These are phyloP conservation scores for Apteryx mantelli DNA, from an alignment of 2,113 vertebrate genomes.

Conservation along the genomic window DNA sequence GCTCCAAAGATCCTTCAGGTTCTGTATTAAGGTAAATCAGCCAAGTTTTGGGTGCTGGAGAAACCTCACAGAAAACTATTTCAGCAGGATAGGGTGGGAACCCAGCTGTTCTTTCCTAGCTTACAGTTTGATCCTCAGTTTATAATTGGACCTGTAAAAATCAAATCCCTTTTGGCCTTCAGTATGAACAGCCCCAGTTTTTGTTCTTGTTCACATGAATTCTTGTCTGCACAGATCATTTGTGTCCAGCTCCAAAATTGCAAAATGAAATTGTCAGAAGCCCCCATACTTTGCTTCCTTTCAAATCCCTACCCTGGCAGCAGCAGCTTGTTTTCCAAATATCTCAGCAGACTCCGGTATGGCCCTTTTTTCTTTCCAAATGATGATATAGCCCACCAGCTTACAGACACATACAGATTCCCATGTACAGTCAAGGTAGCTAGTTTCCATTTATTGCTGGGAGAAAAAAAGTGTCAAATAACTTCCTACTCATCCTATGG, in stretches of 20 bases:
- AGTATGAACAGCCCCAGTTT: not conserved
- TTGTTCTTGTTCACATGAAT: not conserved
- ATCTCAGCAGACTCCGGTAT: not conserved
- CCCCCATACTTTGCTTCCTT: not conserved
- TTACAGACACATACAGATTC: slow-evolving; percentile 9
- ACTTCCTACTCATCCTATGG: slow-evolving; percentile 11
- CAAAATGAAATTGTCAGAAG: not conserved
- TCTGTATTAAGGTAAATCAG: not conserved
- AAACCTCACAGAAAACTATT: not conserved
- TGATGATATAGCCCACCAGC: not conserved
- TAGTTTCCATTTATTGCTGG: slow-evolving; percentile 41
- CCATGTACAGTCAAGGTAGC: not conserved
- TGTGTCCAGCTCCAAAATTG: not conserved
- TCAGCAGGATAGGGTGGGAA: not conserved
- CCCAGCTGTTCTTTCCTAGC: not conserved
- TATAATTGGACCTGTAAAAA: not conserved
- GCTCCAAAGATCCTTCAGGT: not conserved
- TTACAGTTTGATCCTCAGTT: not conserved
- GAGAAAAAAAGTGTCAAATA: not conserved
- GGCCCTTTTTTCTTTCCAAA: not conserved
- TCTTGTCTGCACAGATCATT: not conserved
- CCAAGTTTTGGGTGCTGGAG: not conserved
- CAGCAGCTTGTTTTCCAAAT: slow-evolving; percentile 4
- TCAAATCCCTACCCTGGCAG: not conserved
- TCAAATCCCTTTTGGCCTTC: not conserved